A percentile compares a stretch with the other conserved stretches of the same genome.
These are phyloP conservation scores for Drosophila ezoana DNA, from an alignment of 2,888 invertebrate species.

Conservation along the genomic window DNA sequence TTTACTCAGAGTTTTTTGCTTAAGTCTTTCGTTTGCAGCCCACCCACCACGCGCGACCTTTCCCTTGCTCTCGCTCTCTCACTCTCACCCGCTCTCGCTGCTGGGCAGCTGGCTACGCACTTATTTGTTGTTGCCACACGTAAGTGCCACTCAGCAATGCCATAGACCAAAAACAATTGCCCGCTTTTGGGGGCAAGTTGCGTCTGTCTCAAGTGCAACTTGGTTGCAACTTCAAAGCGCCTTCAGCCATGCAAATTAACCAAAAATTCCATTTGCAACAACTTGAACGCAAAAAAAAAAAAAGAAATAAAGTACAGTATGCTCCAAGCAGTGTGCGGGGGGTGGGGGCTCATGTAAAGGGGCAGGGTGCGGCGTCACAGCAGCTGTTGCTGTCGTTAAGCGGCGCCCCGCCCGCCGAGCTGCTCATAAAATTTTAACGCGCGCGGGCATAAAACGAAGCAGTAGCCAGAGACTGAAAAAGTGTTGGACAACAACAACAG, in stretches of 20 bases:
- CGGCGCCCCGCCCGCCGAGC: background rate
- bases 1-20: constrained; percentile 46
- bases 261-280: constrained; percentile 47
- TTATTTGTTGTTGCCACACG: constrained; percentile 3
- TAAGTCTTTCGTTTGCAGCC: constrained; percentile 58
- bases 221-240: constrained; percentile 42
- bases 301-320: constrained; percentile 35
- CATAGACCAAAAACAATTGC: constrained; percentile 48
- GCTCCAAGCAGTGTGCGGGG: constrained; percentile 12
- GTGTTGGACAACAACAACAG: constrained; percentile 20
- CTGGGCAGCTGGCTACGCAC: constrained; percentile 22
- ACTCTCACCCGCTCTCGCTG: background rate
- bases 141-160: constrained; percentile 36
- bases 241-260: constrained; percentile 60
- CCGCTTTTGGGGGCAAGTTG: constrained; percentile 31
- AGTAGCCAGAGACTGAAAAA: constrained; percentile 23
- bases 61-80: background rate
- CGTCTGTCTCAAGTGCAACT: constrained; percentile 62
- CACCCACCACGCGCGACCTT: background rate
- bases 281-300: constrained; percentile 2
- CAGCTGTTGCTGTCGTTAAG: constrained; percentile 55
- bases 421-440: constrained; percentile 48
- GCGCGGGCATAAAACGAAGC: constrained; percentile 21
- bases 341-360: background rate
- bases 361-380: constrained; percentile 2